Conservation (phyloP, 2,797 vertebrate genomes). For the Oreochromis mossambicus region DNA sequence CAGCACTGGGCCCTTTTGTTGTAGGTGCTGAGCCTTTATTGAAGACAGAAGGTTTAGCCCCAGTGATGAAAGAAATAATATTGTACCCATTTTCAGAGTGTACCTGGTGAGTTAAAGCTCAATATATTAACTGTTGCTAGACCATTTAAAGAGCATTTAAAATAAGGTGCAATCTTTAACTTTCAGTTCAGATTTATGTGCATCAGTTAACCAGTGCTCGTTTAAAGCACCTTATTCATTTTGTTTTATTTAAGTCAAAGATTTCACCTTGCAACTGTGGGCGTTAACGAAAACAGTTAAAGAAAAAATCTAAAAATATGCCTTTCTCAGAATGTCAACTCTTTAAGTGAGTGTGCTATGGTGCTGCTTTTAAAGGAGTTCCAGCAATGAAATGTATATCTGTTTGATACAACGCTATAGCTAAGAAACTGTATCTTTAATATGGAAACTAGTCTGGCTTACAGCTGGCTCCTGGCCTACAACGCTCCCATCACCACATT, state of each 20-base stretch:
- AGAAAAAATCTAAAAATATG: not conserved
- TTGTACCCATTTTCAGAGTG: not conserved
- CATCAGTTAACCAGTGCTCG: not conserved
- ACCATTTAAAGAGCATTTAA: not conserved
- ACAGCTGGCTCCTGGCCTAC: not conserved
- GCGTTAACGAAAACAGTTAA: not conserved
- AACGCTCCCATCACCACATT: not conserved
- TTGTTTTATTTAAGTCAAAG: not conserved
- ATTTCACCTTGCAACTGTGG: constrained; percentile 1
- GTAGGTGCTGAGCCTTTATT: not conserved
- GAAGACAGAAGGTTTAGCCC: not conserved
- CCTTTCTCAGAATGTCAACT: not conserved
- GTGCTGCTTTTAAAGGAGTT: not conserved
- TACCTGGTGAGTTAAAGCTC: not conserved
- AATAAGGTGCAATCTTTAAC: constrained; percentile 30
- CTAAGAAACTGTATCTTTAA: not conserved
- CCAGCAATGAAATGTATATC: not conserved
- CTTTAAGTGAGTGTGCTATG: not conserved
- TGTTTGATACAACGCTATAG: not conserved
- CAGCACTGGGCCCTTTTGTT: constrained; percentile 23
- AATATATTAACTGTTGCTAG: not conserved
- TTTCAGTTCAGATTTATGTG: not conserved
- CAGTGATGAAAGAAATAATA: not conserved
- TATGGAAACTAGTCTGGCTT: not conserved
- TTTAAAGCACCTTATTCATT: not conserved